Evolutionary conservation across 2,797 vertebrate species (phyloP).

Genomic region (Presbytis comata): DNA sequence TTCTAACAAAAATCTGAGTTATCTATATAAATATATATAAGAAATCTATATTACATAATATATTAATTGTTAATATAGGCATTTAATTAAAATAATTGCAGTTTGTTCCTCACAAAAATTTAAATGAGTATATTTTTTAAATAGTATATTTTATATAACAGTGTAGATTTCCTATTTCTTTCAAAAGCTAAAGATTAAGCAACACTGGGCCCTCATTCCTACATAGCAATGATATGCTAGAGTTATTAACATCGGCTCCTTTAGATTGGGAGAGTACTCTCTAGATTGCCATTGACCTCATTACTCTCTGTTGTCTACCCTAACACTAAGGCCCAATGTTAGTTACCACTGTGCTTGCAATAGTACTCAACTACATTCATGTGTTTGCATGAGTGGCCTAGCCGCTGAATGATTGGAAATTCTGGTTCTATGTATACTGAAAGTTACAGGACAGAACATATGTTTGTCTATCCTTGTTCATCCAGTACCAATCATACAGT

Average conservation of each 20-base stretch:
- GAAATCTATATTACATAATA: not conserved
- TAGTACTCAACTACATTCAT: not conserved
- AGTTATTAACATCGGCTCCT: not conserved
- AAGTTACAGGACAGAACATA: not conserved
- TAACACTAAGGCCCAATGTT: not conserved
- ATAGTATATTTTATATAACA: not conserved
- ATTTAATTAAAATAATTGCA: not conserved
- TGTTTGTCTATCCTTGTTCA: not conserved
- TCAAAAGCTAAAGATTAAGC: not conserved
- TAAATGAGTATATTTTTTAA: not conserved
- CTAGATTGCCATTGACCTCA: not conserved
- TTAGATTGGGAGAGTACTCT: not conserved
- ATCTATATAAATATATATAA: not conserved
- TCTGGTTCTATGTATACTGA: not conserved
- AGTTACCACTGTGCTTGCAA: not conserved
- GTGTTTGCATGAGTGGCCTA: too few species aligned
- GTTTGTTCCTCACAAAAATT: not conserved
- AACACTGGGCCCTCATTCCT: not conserved
- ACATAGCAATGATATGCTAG: too few species aligned
- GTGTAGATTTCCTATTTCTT: not conserved
- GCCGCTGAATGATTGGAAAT: not conserved
- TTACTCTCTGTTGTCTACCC: not conserved
- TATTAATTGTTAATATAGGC: not conserved
- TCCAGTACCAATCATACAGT: not conserved
- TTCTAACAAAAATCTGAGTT: conserved; percentile 15